These are phyloP conservation scores for Calliphora vicina DNA, from an alignment of 1,140 invertebrate genomes.

Conservation along the genomic window DNA sequence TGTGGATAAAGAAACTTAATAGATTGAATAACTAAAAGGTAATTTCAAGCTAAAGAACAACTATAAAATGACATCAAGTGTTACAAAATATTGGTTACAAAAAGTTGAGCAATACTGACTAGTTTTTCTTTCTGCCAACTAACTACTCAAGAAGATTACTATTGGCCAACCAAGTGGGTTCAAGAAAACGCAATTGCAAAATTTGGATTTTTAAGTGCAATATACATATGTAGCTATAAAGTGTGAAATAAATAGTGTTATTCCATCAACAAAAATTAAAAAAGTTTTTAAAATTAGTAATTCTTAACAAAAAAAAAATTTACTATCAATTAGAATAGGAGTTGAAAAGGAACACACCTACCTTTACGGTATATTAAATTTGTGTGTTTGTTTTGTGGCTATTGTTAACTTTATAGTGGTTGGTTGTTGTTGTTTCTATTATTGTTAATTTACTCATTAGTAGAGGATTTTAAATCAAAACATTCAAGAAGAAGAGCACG, in stretches of 20 bases:
- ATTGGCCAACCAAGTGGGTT: neutral
- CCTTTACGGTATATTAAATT: conserved; percentile 1
- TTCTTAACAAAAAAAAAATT: too few relatives aligned
- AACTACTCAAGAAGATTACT: neutral
- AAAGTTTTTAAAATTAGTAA: too few relatives aligned
- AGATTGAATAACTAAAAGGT: neutral
- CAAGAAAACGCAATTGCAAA: neutral
- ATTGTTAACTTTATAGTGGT: neutral
- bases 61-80: neutral
- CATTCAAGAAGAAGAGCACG: too few relatives aligned
- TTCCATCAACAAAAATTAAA: too few relatives aligned
- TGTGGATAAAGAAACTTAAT: neutral
- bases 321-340: neutral
- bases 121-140: neutral
- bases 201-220: too few relatives aligned
- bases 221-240: too few relatives aligned
- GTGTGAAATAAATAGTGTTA: too few relatives aligned
- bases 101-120: neutral
- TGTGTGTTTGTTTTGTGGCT: neutral
- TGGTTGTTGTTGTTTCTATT: neutral
- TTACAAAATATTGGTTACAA: neutral
- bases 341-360: neutral
- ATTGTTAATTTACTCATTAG: neutral
- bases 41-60: neutral
- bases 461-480: neutral